Evolutionary conservation across 2,113 vertebrate genomes (phyloP).

Genomic region (Tupaia chinensis): DNA sequence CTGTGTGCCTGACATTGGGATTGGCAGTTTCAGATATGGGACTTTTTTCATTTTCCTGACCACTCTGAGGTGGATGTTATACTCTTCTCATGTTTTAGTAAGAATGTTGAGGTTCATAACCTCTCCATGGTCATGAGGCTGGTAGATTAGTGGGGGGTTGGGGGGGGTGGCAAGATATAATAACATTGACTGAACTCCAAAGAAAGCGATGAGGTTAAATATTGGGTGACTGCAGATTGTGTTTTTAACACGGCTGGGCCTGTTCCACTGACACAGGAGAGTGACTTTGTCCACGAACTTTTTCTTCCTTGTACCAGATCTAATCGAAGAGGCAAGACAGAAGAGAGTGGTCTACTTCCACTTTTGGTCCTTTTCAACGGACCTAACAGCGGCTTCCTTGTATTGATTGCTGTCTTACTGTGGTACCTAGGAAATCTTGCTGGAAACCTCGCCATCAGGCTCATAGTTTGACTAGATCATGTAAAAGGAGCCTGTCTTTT

Average conservation of each 20-base stretch:
- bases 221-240: not conserved
- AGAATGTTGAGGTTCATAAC: no score
- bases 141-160: no score
- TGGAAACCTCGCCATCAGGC: not conserved
- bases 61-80: no score
- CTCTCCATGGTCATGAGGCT: no score
- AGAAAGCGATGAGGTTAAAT: no score
- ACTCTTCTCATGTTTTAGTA: no score
- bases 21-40: no score
- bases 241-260: not conserved
- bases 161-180: no score
- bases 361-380: not conserved
- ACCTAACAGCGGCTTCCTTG: not conserved
- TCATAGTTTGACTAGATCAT: not conserved
- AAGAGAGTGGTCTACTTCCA: not conserved
- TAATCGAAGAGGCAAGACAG: not conserved
- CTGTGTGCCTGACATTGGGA: no score
- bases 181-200: no score
- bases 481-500: no score
- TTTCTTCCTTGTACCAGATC: not conserved
- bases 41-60: no score
- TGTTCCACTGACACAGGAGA: not conserved
- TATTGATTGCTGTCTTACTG: not conserved
- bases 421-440: not conserved
- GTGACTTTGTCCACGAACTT: not conserved